A percentile compares a stretch with the other conserved stretches of the same genome.
These are phyloP conservation scores for Tinea trinotella DNA, from an alignment of 2,888 invertebrate genomes.

Conservation along the genomic window DNA sequence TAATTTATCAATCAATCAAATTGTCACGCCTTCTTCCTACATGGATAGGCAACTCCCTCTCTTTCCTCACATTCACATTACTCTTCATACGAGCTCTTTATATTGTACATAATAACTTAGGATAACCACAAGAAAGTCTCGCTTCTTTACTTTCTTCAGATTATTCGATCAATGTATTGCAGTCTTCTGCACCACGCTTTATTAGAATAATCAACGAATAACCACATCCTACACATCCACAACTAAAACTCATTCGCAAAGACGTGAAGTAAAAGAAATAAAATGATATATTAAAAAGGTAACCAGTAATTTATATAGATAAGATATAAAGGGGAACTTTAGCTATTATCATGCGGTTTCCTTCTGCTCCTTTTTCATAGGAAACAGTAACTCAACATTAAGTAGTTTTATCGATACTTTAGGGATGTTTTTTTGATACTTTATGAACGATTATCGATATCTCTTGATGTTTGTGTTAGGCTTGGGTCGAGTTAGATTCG, in stretches of 20 bases:
- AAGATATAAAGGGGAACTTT: background rate
- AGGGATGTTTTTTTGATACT: background rate
- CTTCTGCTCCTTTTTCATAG: conserved; percentile 4
- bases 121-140: no score
- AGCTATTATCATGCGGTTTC: background rate
- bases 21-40: no score
- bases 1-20: no score
- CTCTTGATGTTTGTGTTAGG: background rate
- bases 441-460: background rate
- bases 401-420: conserved; percentile 3
- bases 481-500: no score
- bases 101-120: no score
- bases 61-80: no score
- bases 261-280: background rate
- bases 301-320: background rate
- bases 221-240: background rate
- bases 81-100: no score
- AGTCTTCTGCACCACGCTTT: background rate
- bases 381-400: background rate
- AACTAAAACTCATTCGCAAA: background rate
- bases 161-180: no score
- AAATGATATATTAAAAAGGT: background rate
- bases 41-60: no score
- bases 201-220: no score
- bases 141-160: no score